Evolutionary conservation across 1,140 invertebrate species (phyloP), one percentile per base, ranked within the genome.

Genomic region (Uloborus diversus): DNA sequence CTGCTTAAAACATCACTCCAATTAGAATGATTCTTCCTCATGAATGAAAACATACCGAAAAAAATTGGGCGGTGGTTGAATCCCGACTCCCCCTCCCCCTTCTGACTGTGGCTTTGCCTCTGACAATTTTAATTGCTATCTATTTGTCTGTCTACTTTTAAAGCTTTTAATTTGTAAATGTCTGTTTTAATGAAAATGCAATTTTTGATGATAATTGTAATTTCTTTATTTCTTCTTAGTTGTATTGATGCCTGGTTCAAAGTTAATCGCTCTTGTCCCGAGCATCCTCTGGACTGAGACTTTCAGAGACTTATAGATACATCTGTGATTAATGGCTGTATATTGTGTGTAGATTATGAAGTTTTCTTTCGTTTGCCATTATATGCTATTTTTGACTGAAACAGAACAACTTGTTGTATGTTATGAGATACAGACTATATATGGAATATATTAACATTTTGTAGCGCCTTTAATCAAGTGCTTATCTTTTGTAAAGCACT

Each of bases 221-320:
- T 59, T 62, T 56, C 14, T 68, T 17, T 75, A 47, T 84, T 85
- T 81, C 84, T 83, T 90, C 90, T 25, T 88, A 96, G 94, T 87
- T 97, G 95, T 89, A 96, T 97, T 88, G 96, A 98, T 89, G 92
- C 94, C 88, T 98, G 96, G 96, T 98, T 98, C 90, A 94, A 97
- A 90, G 94, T 97, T 84, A 98, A 97, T 90, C 92, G 96, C 87
- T 96, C 94, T 82, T 98, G 96, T 90, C 96, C 96, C 35, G 96
- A 97, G 88, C 96, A 98, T 89, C 96, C 96, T 82, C 92, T 93
- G 82, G 95, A 97, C 89, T 96, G 84, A 86, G 2, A 42, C 42
- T 61, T 49, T 78, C 20, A 56, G 62, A 7, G 61, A 76, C 73
- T 76, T 49, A 73, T 73, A 73, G 73, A 78, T 78, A 64, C 61